Conservation (phyloP, 1,140 invertebrate genomes). For the Lasioglossum baleicum region DNA sequence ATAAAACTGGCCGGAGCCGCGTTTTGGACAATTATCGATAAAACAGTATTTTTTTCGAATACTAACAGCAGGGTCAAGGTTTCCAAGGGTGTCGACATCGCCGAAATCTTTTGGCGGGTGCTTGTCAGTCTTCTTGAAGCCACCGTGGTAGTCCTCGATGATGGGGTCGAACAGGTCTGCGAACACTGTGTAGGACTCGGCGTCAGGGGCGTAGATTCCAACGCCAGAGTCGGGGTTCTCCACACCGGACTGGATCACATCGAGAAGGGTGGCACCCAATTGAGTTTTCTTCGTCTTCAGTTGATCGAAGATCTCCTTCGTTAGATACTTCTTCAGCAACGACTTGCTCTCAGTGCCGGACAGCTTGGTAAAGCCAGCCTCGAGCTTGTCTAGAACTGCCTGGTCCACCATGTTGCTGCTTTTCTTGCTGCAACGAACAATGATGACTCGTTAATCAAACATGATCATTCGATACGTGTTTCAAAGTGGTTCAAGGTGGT, state of each 20-base stretch:
- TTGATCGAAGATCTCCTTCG: conserved; percentile 93
- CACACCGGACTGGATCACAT: conserved; percentile 95
- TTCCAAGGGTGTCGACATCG: conserved; percentile 92
- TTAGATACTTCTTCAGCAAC: conserved; percentile 95
- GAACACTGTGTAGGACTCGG: conserved; percentile 94
- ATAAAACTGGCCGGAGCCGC: no score
- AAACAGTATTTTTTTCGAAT: neutral
- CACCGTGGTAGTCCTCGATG: conserved; percentile 97
- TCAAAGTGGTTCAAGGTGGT: no score
- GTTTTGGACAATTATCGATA: no score
- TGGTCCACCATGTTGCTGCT: conserved; percentile 91
- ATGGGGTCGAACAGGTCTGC: conserved; percentile 96
- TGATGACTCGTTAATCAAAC: neutral
- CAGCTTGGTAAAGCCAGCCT: conserved; percentile 94
- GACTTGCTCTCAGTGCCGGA: conserved; percentile 94
- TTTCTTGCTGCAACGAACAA: conserved; percentile 81
- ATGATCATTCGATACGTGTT: no score
- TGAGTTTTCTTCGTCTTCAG: conserved; percentile 95
- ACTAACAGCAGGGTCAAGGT: conserved; percentile 91
- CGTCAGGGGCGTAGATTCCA: conserved; percentile 97
- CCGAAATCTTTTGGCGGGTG: conserved; percentile 97
- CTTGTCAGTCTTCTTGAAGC: conserved; percentile 95
- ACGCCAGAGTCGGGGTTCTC: conserved; percentile 95
- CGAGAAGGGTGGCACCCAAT: conserved; percentile 93
- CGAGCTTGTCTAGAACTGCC: conserved; percentile 92